Evolutionary conservation across 2,113 vertebrate species (phyloP).

Genomic region (Melanotaenia duboulayi): DNA sequence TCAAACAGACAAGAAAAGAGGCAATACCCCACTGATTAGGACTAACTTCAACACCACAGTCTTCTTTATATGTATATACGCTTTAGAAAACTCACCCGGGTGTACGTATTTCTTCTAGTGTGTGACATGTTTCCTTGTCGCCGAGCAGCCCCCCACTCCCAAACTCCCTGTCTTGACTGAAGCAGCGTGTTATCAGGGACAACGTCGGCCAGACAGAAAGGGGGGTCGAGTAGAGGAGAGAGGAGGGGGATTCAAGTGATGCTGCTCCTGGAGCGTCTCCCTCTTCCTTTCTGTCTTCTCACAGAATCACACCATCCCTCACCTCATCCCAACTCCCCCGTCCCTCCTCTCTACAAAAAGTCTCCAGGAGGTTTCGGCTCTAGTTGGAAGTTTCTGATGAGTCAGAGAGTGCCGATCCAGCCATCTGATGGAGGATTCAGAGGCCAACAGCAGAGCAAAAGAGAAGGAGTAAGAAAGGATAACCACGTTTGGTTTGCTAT

Average conservation of each 20-base stretch:
- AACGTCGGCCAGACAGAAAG: slow-evolving; percentile 52
- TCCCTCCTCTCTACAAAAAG: slow-evolving; percentile 11
- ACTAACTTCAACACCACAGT: slow-evolving; percentile 35
- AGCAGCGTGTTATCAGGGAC: slow-evolving; percentile 30
- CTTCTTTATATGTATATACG: slow-evolving; percentile 31
- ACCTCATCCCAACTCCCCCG: slow-evolving; percentile 30
- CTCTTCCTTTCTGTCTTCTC: slow-evolving; percentile 41
- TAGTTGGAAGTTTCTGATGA: slow-evolving; percentile 34
- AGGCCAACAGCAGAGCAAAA: slow-evolving; percentile 22
- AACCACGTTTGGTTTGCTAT: slow-evolving; percentile 33
- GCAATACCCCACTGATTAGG: not conserved
- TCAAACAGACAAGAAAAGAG: slow-evolving; percentile 39
- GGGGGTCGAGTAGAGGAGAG: slow-evolving; percentile 38
- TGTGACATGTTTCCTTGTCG: slow-evolving; percentile 86
- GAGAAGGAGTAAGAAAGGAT: not conserved
- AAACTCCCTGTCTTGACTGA: slow-evolving; percentile 30
- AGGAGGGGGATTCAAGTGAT: slow-evolving; percentile 14
- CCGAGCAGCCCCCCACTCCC: not conserved
- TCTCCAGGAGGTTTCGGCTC: not conserved
- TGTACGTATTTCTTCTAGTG: slow-evolving; percentile 86
- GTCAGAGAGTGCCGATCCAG: slow-evolving; percentile 6
- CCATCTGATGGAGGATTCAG: slow-evolving; percentile 26
- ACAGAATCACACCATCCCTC: slow-evolving; percentile 63
- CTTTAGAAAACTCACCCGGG: slow-evolving; percentile 86
- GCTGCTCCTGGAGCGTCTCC: slow-evolving; percentile 62